Evolutionary conservation across 2,113 vertebrate genomes (phyloP).

Genomic region (Balaenoptera acutorostrata): DNA sequence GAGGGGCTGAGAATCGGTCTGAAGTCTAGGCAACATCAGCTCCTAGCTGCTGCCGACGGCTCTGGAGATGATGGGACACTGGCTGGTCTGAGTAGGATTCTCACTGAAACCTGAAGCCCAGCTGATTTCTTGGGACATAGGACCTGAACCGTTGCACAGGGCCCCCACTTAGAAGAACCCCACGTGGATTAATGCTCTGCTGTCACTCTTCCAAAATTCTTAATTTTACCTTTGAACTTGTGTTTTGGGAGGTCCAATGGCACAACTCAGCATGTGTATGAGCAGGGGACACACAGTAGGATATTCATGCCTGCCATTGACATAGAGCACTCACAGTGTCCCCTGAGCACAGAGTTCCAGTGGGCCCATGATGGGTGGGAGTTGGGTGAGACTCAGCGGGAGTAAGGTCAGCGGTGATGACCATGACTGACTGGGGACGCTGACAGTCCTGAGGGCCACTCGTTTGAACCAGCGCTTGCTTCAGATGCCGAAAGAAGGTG

Average conservation of each 20-base stretch:
- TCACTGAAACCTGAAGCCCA: accelerated
- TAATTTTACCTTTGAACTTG: background rate
- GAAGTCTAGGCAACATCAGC: no score
- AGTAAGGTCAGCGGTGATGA: background rate
- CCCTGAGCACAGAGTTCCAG: background rate
- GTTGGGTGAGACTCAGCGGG: background rate
- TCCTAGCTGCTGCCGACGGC: accelerated
- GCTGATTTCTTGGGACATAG: background rate
- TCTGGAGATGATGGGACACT: background rate
- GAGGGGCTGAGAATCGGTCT: background rate
- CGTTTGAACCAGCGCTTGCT: background rate
- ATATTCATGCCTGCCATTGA: accelerated
- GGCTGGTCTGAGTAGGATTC: background rate
- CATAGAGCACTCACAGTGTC: accelerated
- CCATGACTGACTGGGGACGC: accelerated
- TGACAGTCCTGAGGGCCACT: background rate
- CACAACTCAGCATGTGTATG: accelerated
- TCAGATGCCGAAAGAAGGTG: background rate
- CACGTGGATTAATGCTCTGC: accelerated
- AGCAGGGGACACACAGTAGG: accelerated
- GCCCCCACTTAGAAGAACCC: no score
- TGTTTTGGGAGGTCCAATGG: background rate
- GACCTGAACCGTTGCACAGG: accelerated
- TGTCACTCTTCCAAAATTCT: background rate
- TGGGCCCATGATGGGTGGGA: accelerated